A percentile compares a stretch with the other conserved stretches of the same genome.
Conservation (phyloP, 2,888 invertebrate genomes). For the Mamestra brassicae region DNA sequence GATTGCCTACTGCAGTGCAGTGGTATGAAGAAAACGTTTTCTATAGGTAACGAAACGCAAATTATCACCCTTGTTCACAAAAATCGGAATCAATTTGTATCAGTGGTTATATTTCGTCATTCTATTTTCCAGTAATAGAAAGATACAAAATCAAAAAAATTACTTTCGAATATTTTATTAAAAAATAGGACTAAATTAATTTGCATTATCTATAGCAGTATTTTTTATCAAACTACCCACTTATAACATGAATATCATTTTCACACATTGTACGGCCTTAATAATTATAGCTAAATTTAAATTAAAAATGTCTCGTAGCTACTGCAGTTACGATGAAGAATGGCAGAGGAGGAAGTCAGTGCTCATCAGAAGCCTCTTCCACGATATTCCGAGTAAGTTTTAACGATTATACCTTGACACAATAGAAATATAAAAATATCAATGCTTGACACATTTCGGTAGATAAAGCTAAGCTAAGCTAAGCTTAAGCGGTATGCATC, state of each 20-base stretch:
- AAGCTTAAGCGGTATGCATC: no score
- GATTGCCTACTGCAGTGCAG: conserved; percentile 12
- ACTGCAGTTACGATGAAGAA: conserved; percentile 55
- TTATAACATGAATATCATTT: conserved; percentile 1
- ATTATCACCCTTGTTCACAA: neutral
- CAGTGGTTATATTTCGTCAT: neutral
- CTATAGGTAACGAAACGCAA: conserved; percentile 23
- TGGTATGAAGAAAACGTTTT: neutral
- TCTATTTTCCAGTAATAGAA: neutral
- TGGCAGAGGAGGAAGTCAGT: conserved; percentile 68
- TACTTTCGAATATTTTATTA: no score
- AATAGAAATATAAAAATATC: neutral
- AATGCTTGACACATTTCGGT: no score
- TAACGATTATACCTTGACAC: neutral
- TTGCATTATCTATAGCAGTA: neutral
- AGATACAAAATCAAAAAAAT: neutral
- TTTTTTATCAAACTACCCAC: conserved; percentile 47
- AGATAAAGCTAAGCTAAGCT: neutral
- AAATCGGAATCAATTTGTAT: neutral
- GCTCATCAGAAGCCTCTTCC: conserved; percentile 66
- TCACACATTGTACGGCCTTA: conserved; percentile 7
- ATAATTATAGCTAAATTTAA: conserved; percentile 19
- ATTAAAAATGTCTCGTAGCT: conserved; percentile 59
- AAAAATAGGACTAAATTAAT: neutral
- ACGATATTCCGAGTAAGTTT: conserved; percentile 67